Conservation (phyloP, 2,888 invertebrate genomes). For the Linyphia triangularis region DNA sequence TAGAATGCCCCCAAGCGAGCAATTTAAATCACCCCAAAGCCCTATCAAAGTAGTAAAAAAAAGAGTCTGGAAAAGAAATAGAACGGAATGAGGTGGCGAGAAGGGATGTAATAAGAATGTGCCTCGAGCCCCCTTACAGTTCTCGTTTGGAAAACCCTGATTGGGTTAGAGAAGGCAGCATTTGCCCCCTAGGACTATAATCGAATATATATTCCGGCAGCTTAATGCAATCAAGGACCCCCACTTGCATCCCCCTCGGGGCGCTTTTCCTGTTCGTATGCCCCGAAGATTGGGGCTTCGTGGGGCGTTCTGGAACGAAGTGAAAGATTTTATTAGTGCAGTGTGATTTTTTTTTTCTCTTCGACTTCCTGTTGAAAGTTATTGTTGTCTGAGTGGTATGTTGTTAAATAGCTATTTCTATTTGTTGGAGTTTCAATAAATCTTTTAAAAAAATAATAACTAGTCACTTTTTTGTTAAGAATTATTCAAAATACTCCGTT, state of each 20-base stretch:
- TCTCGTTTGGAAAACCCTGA: constrained; percentile 54
- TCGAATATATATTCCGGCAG: constrained; percentile 71
- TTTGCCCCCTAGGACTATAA: constrained; percentile 29
- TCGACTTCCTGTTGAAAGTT: no score
- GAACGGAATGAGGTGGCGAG: constrained; percentile 20
- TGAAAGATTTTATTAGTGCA: neutral
- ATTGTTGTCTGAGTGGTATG: no score
- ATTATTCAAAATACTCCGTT: no score
- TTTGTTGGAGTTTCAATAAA: no score
- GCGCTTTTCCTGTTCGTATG: neutral
- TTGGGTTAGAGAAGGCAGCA: constrained; percentile 59
- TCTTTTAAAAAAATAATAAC: no score
- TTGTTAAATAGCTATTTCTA: no score
- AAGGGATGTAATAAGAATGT: neutral
- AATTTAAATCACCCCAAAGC: constrained; percentile 43
- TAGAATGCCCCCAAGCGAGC: neutral
- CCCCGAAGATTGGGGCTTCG: constrained; percentile 7
- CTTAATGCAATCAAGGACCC: constrained; percentile 66
- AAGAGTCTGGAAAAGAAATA: constrained; percentile 24
- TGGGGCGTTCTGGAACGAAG: neutral
- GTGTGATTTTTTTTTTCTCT: no score
- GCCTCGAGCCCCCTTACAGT: constrained; percentile 3
- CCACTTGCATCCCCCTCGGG: neutral
- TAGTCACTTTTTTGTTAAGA: no score
- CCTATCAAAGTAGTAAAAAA: neutral